A percentile compares a stretch with the other conserved stretches of the same genome.
Evolutionary conservation across 2,888 invertebrate species (phyloP).

Genomic region (Lasioglossum villosulum): DNA sequence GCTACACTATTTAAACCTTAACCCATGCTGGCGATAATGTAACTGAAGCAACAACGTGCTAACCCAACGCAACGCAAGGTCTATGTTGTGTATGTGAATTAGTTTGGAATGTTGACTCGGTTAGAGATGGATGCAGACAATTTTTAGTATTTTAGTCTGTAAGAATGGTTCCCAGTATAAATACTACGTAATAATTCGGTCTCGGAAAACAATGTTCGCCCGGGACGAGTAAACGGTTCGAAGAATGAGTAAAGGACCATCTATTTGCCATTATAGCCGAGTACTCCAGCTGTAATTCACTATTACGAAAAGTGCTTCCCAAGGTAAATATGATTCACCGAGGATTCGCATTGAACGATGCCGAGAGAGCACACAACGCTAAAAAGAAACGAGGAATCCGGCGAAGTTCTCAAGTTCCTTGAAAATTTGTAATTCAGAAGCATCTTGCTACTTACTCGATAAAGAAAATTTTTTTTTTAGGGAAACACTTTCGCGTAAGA

Average conservation of each 20-base stretch:
- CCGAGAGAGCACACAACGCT: neutral
- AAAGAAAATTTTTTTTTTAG: neutral
- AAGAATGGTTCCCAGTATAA: neutral
- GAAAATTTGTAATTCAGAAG: slow-evolving; percentile 8
- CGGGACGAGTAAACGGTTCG: neutral
- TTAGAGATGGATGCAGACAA: neutral
- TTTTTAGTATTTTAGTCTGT: no score
- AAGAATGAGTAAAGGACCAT: neutral
- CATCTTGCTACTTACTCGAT: neutral
- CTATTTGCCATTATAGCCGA: neutral
- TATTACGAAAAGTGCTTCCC: neutral
- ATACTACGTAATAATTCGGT: neutral
- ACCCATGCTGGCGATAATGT: no score
- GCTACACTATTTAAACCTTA: no score
- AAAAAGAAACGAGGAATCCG: neutral
- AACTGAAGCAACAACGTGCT: no score
- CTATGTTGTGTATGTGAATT: no score
- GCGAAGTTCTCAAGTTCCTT: neutral
- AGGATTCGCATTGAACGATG: slow-evolving; percentile 3
- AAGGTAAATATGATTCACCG: slow-evolving; percentile 11
- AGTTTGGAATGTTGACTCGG: no score
- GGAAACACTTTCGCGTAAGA: slow-evolving; percentile 14
- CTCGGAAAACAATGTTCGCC: neutral
- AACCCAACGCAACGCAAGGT: no score
- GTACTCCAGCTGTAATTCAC: neutral